Evolutionary conservation across 2,113 vertebrate genomes (phyloP).

Genomic region (Engystomops pustulosus): DNA sequence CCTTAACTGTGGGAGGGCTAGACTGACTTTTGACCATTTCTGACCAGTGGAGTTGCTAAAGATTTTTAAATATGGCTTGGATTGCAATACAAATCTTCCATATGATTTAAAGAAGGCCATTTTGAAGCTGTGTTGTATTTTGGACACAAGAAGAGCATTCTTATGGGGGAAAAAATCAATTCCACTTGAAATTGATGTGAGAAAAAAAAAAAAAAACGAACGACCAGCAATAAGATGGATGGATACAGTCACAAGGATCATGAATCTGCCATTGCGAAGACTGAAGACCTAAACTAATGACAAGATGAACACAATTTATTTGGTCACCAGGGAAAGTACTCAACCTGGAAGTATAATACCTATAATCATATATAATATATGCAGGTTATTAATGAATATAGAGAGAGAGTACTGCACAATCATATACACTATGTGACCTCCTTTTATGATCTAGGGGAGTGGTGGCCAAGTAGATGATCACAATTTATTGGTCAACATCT

Average conservation of each 20-base stretch:
- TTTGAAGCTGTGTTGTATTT: not conserved
- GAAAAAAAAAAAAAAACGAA: not conserved
- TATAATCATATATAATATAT: not conserved
- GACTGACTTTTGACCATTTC: too few species aligned
- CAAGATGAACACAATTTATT: not conserved
- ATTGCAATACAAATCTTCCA: not conserved
- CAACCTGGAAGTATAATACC: not conserved
- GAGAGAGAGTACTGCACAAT: too few species aligned
- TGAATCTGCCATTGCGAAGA: conserved; percentile 1
- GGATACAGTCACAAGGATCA: not conserved
- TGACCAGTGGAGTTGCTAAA: not conserved
- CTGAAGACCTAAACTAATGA: not conserved
- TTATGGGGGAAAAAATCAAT: not conserved
- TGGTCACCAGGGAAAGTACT: not conserved
- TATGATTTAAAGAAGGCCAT: not conserved
- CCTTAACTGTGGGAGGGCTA: too few species aligned
- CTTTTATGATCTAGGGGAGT: not conserved
- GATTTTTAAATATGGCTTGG: not conserved
- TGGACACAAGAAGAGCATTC: not conserved
- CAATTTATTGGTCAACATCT: too few species aligned
- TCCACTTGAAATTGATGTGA: not conserved
- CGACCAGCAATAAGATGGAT: not conserved
- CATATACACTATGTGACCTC: too few species aligned
- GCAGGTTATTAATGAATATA: not conserved
- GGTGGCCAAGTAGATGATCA: not conserved